A percentile compares a stretch with the other conserved stretches of the same genome.
Evolutionary conservation across 2,797 vertebrate species (phyloP).

Genomic region (Cetoscarus ocellatus): DNA sequence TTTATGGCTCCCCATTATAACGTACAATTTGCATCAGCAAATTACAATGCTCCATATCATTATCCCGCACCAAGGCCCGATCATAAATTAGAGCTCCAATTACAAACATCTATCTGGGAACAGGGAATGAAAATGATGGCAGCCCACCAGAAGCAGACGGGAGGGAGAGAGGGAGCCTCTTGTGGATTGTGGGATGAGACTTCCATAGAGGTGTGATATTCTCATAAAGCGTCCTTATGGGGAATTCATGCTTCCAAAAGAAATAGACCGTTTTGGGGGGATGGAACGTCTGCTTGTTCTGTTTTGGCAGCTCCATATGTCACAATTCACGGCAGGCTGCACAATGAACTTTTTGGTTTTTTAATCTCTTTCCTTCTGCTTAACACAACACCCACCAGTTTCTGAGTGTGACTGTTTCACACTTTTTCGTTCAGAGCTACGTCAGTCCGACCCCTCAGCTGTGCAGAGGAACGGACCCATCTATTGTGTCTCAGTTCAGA

Average conservation of each 20-base stretch:
- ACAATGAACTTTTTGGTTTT: constrained; percentile 66
- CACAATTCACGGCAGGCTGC: constrained; percentile 51
- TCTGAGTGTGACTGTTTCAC: constrained; percentile 62
- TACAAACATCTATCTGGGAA: constrained; percentile 85
- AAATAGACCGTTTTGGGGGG: constrained; percentile 38
- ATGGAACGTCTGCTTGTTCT: constrained; percentile 52
- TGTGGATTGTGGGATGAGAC: constrained; percentile 71
- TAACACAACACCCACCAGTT: constrained; percentile 59
- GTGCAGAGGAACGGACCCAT: constrained; percentile 48
- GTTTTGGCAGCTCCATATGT: constrained; percentile 64
- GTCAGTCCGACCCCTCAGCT: constrained; percentile 56
- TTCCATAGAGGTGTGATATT: constrained; percentile 76
- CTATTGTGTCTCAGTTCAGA: constrained; percentile 56
- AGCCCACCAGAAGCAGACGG: constrained; percentile 68
- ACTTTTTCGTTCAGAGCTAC: constrained; percentile 50
- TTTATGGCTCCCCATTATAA: constrained; percentile 88
- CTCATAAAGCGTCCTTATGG: constrained; percentile 69
- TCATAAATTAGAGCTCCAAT: constrained; percentile 90
- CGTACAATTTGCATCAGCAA: constrained; percentile 89
- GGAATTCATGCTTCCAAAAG: constrained; percentile 55
- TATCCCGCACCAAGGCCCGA: constrained; percentile 82
- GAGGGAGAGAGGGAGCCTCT: constrained; percentile 67
- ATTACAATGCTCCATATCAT: constrained; percentile 89
- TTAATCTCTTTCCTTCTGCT: constrained; percentile 66
- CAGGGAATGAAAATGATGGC: constrained; percentile 73